phyloP scores from a whole-genome alignment of 2,888 invertebrate species.

The Ypsolopha sequella region DNA sequence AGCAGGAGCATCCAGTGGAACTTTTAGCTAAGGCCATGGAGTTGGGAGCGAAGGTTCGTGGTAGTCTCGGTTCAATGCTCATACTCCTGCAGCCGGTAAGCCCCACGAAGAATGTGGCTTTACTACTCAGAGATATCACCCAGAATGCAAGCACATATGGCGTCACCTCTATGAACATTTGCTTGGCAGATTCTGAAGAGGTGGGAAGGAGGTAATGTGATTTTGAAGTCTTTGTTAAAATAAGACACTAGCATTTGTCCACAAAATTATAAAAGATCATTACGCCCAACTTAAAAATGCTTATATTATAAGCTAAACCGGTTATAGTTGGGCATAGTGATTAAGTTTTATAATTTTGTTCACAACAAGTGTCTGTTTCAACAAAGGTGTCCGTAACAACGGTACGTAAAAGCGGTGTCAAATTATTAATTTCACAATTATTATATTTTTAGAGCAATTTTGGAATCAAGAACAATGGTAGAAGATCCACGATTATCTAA shows the following conservation, averaged over 20 bases:
- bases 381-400: too few species aligned
- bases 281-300: too few species aligned
- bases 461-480: neutral
- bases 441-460: neutral
- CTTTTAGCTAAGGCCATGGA: too few species aligned
- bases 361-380: too few species aligned
- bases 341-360: too few species aligned
- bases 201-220: constrained; percentile 35
- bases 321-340: too few species aligned
- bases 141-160: constrained; percentile 29
- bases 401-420: too few species aligned
- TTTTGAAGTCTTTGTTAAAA: neutral
- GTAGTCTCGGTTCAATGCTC: constrained; percentile 41
- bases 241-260: too few species aligned
- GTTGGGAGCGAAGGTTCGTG: constrained; percentile 33
- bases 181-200: constrained; percentile 49
- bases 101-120: constrained; percentile 33
- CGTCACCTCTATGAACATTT: constrained; percentile 36
- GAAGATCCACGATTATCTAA: neutral
- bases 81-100: constrained; percentile 37
- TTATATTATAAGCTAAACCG: too few species aligned
- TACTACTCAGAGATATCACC: constrained; percentile 29
- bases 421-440: too few species aligned
- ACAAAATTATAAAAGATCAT: too few species aligned
- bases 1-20: too few species aligned